Conservation (phyloP, 2,888 invertebrate genomes). For the Incurvaria masculella region DNA sequence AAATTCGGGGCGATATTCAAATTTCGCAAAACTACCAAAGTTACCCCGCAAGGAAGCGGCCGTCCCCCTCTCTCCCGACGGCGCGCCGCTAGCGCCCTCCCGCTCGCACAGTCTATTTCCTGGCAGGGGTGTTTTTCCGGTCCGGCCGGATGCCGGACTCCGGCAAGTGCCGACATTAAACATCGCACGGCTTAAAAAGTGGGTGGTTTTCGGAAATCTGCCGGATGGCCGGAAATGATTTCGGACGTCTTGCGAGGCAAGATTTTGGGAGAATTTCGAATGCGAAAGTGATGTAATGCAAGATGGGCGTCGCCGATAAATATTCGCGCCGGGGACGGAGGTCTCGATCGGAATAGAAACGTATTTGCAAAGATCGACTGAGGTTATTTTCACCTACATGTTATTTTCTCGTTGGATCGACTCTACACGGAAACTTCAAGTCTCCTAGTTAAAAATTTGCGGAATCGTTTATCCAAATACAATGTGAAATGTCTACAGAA, state of each 20-base stretch:
- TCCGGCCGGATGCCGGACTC: slow-evolving; percentile 23
- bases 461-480: no score
- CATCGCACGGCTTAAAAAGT: slow-evolving; percentile 47
- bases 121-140: slow-evolving; percentile 38
- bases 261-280: neutral
- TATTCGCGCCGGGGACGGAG: no score
- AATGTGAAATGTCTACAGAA: no score
- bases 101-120: slow-evolving; percentile 50
- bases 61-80: slow-evolving; percentile 19
- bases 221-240: slow-evolving; percentile 47
- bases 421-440: no score
- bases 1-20: slow-evolving; percentile 10
- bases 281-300: no score
- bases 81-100: slow-evolving; percentile 24
- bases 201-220: slow-evolving; percentile 45
- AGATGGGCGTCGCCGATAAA: no score
- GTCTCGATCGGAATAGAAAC: no score
- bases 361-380: no score
- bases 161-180: slow-evolving; percentile 28
- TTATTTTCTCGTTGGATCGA: no score
- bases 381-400: no score
- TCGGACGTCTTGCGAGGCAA: slow-evolving; percentile 31
- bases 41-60: slow-evolving; percentile 20
- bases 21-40: slow-evolving; percentile 19
- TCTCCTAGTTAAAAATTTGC: no score